Evolutionary conservation across 2,113 vertebrate genomes (phyloP), one percentile per base, ranked within the genome.

Genomic region (Speoplatyrhinus poulsoni): DNA sequence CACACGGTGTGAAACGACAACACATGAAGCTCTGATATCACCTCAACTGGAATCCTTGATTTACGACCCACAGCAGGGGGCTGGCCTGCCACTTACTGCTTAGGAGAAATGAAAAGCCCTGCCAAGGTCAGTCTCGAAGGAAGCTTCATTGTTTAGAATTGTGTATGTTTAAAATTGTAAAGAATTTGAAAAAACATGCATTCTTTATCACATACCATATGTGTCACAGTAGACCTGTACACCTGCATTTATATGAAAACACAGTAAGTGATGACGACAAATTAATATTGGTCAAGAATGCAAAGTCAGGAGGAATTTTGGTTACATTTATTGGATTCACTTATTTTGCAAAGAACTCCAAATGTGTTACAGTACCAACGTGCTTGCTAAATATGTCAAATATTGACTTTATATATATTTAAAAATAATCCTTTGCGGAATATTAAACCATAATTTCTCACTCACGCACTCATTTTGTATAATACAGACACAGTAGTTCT

Each of bases 21-120:
- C 85, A 85, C 85, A 82, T 77, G 83, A 87, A 85, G 80, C 52
- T 55, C 77, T 89, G 88, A 90, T 86, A 85, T 92, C 86, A 90
- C 81, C 82, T 84, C 69, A 76, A 66, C 73, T 73, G 81, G 82
- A 81, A 88, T 89, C 67, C 76, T 16, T 73, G 82, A 90, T 87
- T 87, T 81, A 89, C 17, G 3, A 73, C 72, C 70, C 76, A 73
- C 67, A 73, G 65, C 69, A 66, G 72, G 71, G 69, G 66, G 55
- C 9, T 60, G 62, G 53, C 61, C 70, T 54, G 67, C 55, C 65
- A 60, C 65, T 74, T 58, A 85, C 1, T 13, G 54, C 70, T 80
- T 33, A 49, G 60, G 57, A 76, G 50, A 76, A 62, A 67, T 62
- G 68, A 36, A n/a, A 15, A 6, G 11, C 9, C 6, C 3, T 57